A percentile compares a stretch with the other conserved stretches of the same genome.
These are phyloP conservation scores for Quadroppia sp. DNA, from an alignment of 2,888 invertebrate genomes.

Conservation along the genomic window DNA sequence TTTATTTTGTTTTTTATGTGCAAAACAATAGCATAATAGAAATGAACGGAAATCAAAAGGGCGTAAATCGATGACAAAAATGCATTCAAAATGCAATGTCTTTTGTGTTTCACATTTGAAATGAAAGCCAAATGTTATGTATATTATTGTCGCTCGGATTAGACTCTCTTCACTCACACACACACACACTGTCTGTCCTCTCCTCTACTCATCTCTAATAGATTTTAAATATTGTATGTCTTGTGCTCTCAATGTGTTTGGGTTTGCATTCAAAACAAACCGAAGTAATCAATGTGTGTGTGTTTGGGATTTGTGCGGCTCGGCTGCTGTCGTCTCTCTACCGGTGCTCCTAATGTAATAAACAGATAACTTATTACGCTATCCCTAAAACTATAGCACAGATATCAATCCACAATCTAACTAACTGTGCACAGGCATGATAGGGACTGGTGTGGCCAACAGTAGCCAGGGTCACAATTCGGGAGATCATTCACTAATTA, in stretches of 20 bases:
- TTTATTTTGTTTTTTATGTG: no score
- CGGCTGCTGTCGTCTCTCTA: not conserved
- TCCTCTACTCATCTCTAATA: not conserved
- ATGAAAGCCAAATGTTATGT: no score
- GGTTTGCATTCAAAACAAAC: no score
- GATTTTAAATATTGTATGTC: not conserved
- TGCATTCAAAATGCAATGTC: not conserved
- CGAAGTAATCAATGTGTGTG: not conserved
- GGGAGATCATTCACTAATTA: no score
- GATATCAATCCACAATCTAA: not conserved
- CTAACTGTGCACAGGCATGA: no score
- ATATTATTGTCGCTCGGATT: no score
- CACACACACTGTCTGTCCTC: not conserved
- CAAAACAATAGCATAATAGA: no score
- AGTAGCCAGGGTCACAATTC: no score
- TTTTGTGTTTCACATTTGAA: not conserved
- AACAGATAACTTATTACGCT: not conserved
- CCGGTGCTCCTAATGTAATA: slow-evolving; percentile 7
- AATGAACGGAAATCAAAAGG: not conserved
- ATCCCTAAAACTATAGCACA: not conserved
- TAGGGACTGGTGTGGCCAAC: no score
- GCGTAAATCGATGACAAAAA: not conserved
- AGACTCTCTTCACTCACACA: no score
- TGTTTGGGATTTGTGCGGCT: no score
- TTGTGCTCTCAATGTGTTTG: not conserved